Evolutionary conservation across 2,113 vertebrate species (phyloP), one percentile per base, ranked within the genome.

Genomic region (Thamnaconus septentrionalis): DNA sequence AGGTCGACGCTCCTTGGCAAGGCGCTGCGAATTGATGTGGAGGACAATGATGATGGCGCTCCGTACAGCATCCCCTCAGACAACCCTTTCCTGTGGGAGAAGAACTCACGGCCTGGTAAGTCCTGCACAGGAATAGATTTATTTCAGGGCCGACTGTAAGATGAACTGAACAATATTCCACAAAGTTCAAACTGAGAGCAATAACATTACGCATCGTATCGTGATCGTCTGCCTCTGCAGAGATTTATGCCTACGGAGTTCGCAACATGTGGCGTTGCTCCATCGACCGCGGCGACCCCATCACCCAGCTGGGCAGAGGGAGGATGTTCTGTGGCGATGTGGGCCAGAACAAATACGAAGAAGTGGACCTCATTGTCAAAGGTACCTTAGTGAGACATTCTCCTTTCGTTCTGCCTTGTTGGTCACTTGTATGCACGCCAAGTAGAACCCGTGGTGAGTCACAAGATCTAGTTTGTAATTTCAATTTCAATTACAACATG

Each of bases 221-320:
- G n/a, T 48, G 3, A 46, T 9, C 3, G 4, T 45, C 18, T 65
- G 31, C 57, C 18, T 44, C 42, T 61, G 7, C 73, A 46, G 93
- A 94, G 80, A 77, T 94, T 66, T 94, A 90, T 44, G 93, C 93
- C 5, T 94, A 91, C 8, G 93, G 93, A 0, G 93, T 93, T 53
- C 90, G 93, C 52, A 94, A 94, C 81, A 94, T 94, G 93, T 94
- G 93, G 93, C 90, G 92, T 11, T 94, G 93, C 80, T 94, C 92
- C 41, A 79, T 94, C 9, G 93, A 94, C 86, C 90, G 92, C 0
- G 93, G 93, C 2, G 91, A 94, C 61, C 76, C 85, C 0, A 3
- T 49, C 3, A 91, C 90, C 1, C 82, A 76, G 0, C 51, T 40
- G 3, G 93, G 92, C 7, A 69, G 71, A 11, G 91, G 93, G 43